Percentiles rank a stretch among this genome's conserved stretches.
These are phyloP conservation scores for Narcine bancroftii DNA, from an alignment of 2,113 vertebrate genomes.

Conservation along the genomic window DNA sequence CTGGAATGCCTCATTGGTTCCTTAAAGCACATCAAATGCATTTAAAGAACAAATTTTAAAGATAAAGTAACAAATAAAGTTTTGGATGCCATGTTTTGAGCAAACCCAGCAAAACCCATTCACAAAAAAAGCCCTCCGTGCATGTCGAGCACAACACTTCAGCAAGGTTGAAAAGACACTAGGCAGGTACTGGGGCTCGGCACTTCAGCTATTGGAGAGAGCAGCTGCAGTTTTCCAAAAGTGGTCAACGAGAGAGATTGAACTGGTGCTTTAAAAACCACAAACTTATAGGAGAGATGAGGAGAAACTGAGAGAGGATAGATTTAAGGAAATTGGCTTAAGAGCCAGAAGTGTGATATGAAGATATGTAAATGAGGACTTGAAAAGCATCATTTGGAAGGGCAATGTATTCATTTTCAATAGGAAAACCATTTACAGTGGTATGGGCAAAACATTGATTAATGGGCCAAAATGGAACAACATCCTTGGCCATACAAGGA, in stretches of 20 bases:
- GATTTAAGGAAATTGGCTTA: too few relatives aligned
- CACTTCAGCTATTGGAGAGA: background rate
- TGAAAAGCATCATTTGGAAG: too few relatives aligned
- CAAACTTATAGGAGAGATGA: background rate
- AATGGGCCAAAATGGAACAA: background rate
- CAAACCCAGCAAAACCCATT: background rate
- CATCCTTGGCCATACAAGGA: background rate
- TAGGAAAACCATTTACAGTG: too few relatives aligned
- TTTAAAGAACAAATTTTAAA: background rate
- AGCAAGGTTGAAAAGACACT: background rate
- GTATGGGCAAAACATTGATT: too few relatives aligned
- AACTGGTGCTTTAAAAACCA: background rate
- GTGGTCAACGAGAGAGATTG: background rate
- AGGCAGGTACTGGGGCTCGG: background rate
- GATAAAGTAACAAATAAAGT: background rate
- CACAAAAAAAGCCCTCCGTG: background rate
- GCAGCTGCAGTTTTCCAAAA: background rate
- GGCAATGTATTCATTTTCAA: too few relatives aligned
- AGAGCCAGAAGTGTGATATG: too few relatives aligned
- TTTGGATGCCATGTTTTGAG: background rate
- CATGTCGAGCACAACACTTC: background rate
- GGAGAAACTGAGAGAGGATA: too few relatives aligned
- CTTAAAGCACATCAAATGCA: background rate
- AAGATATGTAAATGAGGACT: too few relatives aligned
- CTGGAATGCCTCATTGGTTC: background rate